Percentiles rank a stretch among this genome's conserved stretches.
phyloP scores from a whole-genome alignment of 2,888 invertebrate genomes.

The Ceratothoa steindachneri region DNA sequence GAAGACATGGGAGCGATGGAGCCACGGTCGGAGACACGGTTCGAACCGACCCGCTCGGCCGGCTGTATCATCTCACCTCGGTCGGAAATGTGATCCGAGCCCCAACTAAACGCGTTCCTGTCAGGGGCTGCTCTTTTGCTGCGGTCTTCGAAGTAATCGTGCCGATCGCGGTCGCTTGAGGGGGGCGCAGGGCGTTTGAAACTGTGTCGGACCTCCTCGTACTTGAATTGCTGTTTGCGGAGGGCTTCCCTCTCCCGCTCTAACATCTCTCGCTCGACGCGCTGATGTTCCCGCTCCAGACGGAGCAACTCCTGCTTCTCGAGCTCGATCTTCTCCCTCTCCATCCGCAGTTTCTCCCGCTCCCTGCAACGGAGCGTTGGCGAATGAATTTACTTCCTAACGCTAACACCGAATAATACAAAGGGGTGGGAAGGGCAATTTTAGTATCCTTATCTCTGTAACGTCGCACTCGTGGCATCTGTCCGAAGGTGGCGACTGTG shows the following conservation, averaged over 20 bases:
- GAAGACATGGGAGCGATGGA: not conserved
- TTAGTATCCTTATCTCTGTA: too few relatives aligned
- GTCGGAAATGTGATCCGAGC: too few relatives aligned
- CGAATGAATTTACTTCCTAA: too few relatives aligned
- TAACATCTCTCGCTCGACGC: not conserved
- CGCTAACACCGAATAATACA: too few relatives aligned
- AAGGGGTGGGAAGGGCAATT: too few relatives aligned
- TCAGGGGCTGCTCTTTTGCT: not conserved
- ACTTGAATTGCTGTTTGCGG: not conserved
- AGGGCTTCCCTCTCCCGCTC: constrained; percentile 2
- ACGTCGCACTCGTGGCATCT: too few relatives aligned
- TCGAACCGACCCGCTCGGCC: not conserved
- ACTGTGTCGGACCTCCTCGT: not conserved
- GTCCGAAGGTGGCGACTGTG: too few relatives aligned
- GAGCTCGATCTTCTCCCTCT: not conserved
- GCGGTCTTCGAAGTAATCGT: not conserved
- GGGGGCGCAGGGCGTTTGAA: not conserved
- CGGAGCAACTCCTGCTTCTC: not conserved
- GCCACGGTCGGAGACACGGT: not conserved
- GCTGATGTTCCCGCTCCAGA: not conserved
- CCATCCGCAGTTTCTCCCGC: not conserved
- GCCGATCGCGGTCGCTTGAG: not conserved
- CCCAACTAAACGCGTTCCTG: too few relatives aligned
- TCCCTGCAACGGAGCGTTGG: not conserved
- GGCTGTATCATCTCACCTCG: too few relatives aligned